Conservation (phyloP, 92 coral and sea anemone species). For the Heteractis magnifica region DNA sequence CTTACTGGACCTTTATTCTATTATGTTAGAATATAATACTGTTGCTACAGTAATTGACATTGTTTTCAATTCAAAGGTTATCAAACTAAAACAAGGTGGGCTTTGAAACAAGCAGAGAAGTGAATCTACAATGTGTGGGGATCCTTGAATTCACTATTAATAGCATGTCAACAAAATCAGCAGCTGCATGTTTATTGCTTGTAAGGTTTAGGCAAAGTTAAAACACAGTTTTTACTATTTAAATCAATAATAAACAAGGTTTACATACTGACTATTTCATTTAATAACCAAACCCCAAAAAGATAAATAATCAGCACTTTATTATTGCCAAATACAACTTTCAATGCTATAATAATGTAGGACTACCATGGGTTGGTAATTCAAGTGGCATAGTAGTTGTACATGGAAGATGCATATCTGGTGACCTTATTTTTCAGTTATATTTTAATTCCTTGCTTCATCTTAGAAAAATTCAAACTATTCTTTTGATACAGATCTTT, state of each 20-base stretch:
- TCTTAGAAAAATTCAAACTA: slow-evolving; percentile 43
- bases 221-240: not conserved
- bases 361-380: slow-evolving; percentile 1
- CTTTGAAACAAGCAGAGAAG: not conserved
- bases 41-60: not conserved
- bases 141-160: not conserved
- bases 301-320: slow-evolving; percentile 41
- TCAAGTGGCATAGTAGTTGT: slow-evolving; percentile 1
- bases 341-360: slow-evolving; percentile 1
- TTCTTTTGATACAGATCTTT: slow-evolving; percentile 21
- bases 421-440: slow-evolving; percentile 30
- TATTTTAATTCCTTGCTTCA: slow-evolving; percentile 30
- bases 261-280: slow-evolving; percentile 4
- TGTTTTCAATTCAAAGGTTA: not conserved
- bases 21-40: not conserved
- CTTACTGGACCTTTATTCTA: slow-evolving; percentile 1
- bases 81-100: not conserved
- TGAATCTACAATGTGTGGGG: not conserved
- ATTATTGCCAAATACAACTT: slow-evolving; percentile 24
- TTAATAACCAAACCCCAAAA: slow-evolving; percentile 35
- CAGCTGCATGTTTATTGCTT: not conserved
- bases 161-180: not conserved
- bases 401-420: slow-evolving; percentile 12
- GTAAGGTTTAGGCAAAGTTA: not conserved
- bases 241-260: slow-evolving; percentile 9